These are phyloP conservation scores for Cavia porcellus DNA, from an alignment of 2,113 vertebrate genomes.

Conservation along the genomic window DNA sequence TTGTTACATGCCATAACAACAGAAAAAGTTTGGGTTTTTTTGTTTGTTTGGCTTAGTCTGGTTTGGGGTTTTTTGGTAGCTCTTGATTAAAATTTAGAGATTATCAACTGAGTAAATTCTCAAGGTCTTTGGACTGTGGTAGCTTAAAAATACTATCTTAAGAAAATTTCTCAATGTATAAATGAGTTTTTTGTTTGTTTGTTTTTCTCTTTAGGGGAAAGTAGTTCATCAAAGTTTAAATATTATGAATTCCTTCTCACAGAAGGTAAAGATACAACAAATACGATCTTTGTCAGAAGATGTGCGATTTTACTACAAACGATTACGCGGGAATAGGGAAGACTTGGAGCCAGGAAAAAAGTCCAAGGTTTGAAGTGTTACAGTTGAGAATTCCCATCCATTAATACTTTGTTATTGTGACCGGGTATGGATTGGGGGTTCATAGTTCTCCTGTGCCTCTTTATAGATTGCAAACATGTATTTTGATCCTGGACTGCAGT, in stretches of 20 bases:
- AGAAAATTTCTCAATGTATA: constrained; percentile 50
- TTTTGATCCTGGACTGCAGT: constrained; percentile 97
- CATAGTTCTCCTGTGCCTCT: constrained; percentile 69
- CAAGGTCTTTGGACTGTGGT: constrained; percentile 42
- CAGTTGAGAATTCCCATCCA: neutral
- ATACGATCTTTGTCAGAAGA: constrained; percentile 96
- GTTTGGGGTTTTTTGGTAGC: neutral
- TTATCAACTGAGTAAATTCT: constrained; percentile 55
- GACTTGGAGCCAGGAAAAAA: constrained; percentile 96
- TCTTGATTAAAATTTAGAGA: neutral
- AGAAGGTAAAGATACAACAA: constrained; percentile 96
- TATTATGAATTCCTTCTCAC: constrained; percentile 97
- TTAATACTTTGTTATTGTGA: constrained; percentile 22
- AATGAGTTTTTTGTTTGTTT: constrained; percentile 28
- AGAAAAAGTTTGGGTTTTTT: neutral
- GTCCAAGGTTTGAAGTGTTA: constrained; percentile 93
- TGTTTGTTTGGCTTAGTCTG: neutral
- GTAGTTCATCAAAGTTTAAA: constrained; percentile 97
- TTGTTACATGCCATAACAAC: neutral
- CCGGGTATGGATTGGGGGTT: neutral
- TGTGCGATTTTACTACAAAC: constrained; percentile 96
- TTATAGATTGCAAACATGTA: constrained; percentile 98
- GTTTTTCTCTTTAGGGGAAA: constrained; percentile 92
- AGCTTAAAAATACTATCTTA: constrained; percentile 31
- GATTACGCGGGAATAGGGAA: constrained; percentile 95